Conservation (phyloP, 92 coral and sea anemone genomes). For the Hydrozoanthus gracilis region DNA sequence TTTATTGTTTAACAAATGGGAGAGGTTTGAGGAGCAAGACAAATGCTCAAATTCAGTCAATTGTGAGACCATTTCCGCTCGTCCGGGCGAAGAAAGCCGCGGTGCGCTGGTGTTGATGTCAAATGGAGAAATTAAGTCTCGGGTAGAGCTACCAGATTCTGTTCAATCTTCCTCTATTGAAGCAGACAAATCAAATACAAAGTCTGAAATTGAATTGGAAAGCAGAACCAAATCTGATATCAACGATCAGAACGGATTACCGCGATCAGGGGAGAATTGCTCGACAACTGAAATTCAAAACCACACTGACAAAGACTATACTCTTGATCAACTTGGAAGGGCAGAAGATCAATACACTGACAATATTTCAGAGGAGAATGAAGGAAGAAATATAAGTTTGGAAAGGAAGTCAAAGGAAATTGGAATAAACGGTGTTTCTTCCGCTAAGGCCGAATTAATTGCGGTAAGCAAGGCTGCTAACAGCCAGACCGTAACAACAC, state of each 20-base stretch:
- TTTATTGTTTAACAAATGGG: slow-evolving; percentile 56
- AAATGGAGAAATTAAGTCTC: slow-evolving; percentile 24
- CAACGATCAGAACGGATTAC: slow-evolving; percentile 5
- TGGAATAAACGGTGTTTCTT: slow-evolving; percentile 11
- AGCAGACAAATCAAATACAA: not conserved
- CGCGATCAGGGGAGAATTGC: slow-evolving; percentile 5
- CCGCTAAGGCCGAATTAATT: slow-evolving; percentile 20
- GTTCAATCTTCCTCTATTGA: not conserved
- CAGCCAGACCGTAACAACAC: slow-evolving; percentile 32
- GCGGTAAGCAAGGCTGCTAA: slow-evolving; percentile 26
- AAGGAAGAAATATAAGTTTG: not conserved
- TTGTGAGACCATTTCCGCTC: slow-evolving; percentile 27
- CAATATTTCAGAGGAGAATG: not conserved
- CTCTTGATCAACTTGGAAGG: not conserved
- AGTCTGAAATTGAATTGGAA: not conserved
- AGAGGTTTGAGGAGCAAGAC: slow-evolving; percentile 66
- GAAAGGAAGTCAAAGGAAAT: slow-evolving; percentile 7
- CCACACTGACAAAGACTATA: not conserved
- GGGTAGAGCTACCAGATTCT: not conserved
- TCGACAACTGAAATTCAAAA: not conserved
- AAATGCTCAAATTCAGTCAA: slow-evolving; percentile 38
- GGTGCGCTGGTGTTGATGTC: slow-evolving; percentile 16
- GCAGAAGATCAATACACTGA: slow-evolving; percentile 29
- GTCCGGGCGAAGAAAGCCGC: slow-evolving; percentile 13
- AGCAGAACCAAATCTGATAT: not conserved